phyloP scores from a whole-genome alignment of 2,113 vertebrate genomes.

The Thunnus maccoyii region DNA sequence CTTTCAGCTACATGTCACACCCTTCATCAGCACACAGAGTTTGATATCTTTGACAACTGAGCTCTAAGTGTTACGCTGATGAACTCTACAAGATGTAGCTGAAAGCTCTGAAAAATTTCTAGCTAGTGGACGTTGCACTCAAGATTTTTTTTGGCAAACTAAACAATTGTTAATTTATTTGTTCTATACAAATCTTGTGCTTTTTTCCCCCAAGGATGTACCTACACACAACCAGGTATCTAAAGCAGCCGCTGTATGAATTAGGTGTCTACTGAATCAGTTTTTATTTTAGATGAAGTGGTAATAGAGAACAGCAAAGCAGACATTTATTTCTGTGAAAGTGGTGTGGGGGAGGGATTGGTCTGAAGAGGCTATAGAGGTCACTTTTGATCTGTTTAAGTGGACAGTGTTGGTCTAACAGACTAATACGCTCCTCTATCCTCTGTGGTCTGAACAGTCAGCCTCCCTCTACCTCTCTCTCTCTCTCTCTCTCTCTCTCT shows the following conservation, averaged over 20 bases:
- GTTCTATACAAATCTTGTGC: too few species aligned
- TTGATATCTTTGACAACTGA: too few species aligned
- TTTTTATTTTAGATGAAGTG: conserved; percentile 27
- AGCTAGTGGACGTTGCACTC: too few species aligned
- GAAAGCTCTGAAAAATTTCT: too few species aligned
- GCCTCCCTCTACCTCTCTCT: conserved; percentile 18
- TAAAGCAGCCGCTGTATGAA: background rate
- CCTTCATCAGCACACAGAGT: too few species aligned
- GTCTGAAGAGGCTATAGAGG: conserved; percentile 50
- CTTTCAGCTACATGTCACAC: too few species aligned
- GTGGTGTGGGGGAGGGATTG: conserved; percentile 36
- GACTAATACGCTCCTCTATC: conserved; percentile 45
- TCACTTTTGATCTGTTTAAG: conserved; percentile 52
- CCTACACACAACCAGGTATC: too few species aligned
- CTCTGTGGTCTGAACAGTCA: conserved; percentile 38
- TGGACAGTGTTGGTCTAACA: conserved; percentile 54
- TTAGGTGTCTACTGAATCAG: conserved; percentile 2
- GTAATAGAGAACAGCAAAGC: conserved; percentile 25
- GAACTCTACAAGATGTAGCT: too few species aligned
- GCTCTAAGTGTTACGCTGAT: too few species aligned
- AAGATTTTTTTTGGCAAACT: too few species aligned
- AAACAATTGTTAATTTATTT: too few species aligned
- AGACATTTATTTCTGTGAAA: conserved; percentile 26
- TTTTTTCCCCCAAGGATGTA: too few species aligned
- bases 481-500: conserved; percentile 32